Evolutionary conservation across 2,797 vertebrate species (phyloP).

Genomic region (Crenuchus spilurus): DNA sequence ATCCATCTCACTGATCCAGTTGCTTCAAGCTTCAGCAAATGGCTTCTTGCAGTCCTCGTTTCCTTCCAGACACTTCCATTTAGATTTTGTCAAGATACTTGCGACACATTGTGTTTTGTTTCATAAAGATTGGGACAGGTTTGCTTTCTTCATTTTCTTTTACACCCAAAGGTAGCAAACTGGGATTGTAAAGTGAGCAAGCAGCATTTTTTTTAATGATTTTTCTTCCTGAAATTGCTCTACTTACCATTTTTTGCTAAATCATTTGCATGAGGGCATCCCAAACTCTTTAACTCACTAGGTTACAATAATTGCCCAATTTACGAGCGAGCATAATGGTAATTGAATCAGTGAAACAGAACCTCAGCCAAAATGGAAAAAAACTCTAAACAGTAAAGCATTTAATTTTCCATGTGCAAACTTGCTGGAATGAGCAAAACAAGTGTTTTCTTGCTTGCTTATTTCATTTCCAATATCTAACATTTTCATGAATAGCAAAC

Average conservation of each 20-base stretch:
- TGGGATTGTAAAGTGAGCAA: conserved; percentile 38
- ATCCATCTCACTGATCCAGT: conserved; percentile 67
- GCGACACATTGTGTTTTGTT: conserved; percentile 72
- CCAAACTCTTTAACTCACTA: conserved; percentile 24
- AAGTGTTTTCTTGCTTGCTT: not conserved
- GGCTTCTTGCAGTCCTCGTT: conserved; percentile 64
- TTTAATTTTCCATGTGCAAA: conserved; percentile 11
- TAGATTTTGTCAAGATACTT: conserved; percentile 84
- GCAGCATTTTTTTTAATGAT: conserved; percentile 39
- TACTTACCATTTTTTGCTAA: conserved; percentile 28
- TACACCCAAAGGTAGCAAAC: conserved; percentile 45
- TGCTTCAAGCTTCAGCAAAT: conserved; percentile 56
- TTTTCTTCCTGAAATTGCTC: conserved; percentile 28
- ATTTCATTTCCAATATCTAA: not conserved
- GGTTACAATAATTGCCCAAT: conserved; percentile 36
- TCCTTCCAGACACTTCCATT: conserved; percentile 77
- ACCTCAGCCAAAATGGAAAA: conserved; percentile 17
- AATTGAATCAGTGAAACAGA: conserved; percentile 41
- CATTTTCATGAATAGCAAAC: conserved; percentile 6
- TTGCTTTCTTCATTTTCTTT: conserved; percentile 46
- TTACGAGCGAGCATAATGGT: conserved; percentile 42
- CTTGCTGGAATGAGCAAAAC: conserved; percentile 1
- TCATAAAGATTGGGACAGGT: conserved; percentile 58
- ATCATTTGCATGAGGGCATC: conserved; percentile 18
- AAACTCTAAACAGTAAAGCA: not conserved